Conservation (phyloP, 2,888 invertebrate genomes). For the Mellilla xanthometata region DNA sequence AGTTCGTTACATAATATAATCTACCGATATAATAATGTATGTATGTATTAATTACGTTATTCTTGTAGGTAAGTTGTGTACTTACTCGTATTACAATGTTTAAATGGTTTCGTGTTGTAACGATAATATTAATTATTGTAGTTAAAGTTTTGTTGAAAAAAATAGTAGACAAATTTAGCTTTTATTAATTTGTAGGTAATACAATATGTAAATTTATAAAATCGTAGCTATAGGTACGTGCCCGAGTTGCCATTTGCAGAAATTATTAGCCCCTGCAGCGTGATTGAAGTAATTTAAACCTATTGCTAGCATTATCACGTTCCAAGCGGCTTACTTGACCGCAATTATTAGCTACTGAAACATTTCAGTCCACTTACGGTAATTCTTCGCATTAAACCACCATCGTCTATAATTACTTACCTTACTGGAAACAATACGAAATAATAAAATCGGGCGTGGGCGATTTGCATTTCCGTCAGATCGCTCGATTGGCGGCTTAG, state of each 20-base stretch:
- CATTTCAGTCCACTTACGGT: slow-evolving; percentile 68
- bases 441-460: slow-evolving; percentile 69
- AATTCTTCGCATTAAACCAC: slow-evolving; percentile 71
- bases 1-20: no score
- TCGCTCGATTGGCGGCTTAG: slow-evolving; percentile 8
- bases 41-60: no score
- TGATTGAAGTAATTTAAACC: slow-evolving; percentile 42
- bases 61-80: no score
- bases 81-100: no score
- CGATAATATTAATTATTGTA: no score
- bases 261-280: slow-evolving; percentile 12
- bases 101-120: no score
- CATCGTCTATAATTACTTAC: slow-evolving; percentile 63
- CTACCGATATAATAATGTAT: no score
- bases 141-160: no score
- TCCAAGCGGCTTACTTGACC: slow-evolving; percentile 46
- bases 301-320: slow-evolving; percentile 52
- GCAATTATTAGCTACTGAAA: slow-evolving; percentile 52
- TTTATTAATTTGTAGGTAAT: no score
- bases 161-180: no score
- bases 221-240: not conserved
- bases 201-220: no score
- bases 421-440: slow-evolving; percentile 67
- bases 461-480: slow-evolving; percentile 70
- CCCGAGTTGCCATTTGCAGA: not conserved